Conservation (phyloP, 2,797 vertebrate genomes). For the Chloroceryle inda region DNA sequence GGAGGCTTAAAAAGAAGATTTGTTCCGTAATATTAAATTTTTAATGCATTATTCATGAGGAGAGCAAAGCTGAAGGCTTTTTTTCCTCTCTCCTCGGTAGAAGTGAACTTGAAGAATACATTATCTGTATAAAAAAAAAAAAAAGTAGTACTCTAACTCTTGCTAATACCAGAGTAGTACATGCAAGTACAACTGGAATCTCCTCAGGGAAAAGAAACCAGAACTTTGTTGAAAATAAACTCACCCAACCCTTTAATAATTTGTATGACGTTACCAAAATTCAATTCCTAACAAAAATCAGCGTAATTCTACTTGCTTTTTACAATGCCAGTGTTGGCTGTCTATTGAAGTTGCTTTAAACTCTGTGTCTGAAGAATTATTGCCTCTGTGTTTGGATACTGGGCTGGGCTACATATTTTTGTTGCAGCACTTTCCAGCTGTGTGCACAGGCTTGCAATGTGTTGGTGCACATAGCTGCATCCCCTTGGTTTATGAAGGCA, state of each 20-base stretch:
- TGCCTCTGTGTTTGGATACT: not conserved
- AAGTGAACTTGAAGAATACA: slow-evolving; percentile 35
- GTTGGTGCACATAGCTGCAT: not conserved
- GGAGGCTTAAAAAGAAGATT: slow-evolving; percentile 41
- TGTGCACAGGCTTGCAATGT: not conserved
- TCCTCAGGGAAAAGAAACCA: not conserved
- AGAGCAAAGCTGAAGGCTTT: slow-evolving; percentile 41
- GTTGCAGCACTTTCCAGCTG: not conserved
- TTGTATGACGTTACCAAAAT: not conserved
- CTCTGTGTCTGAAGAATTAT: not conserved
- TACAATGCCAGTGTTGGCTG: not conserved
- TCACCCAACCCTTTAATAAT: not conserved
- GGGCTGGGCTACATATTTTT: not conserved
- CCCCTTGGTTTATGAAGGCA: not conserved
- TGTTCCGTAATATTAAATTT: slow-evolving; percentile 36
- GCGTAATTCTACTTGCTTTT: not conserved
- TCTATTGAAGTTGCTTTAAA: not conserved
- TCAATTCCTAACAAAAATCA: not conserved
- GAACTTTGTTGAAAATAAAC: slow-evolving; percentile 5
- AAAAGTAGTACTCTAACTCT: not conserved
- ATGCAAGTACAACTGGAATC: not conserved
- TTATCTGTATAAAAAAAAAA: not conserved
- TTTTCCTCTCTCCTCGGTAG: not conserved
- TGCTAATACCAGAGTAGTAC: not conserved
- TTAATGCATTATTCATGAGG: slow-evolving; percentile 57